A percentile compares a stretch with the other conserved stretches of the same genome.
phyloP scores from a whole-genome alignment of 53 echinoderm and acorn worm species.

The Pentamera pediparva region DNA sequence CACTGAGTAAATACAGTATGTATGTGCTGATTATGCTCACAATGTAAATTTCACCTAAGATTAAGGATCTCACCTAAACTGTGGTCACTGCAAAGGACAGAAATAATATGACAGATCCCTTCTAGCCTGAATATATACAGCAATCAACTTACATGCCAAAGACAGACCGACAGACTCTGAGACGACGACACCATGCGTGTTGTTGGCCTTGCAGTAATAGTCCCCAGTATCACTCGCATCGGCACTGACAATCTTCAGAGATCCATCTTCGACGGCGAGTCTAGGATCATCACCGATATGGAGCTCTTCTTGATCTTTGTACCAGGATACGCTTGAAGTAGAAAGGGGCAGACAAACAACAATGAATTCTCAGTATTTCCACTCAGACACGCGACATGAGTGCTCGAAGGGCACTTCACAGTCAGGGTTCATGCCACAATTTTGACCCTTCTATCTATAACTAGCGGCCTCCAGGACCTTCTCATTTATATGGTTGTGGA shows the following conservation, averaged over 20 bases:
- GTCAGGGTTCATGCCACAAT: too few relatives aligned
- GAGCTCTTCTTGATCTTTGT: constrained; percentile 44
- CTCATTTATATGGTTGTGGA: too few relatives aligned
- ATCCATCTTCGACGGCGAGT: not conserved
- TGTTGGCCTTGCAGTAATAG: constrained; percentile 8
- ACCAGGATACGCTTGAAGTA: constrained; percentile 35
- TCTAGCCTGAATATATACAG: too few relatives aligned
- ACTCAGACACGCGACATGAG: too few relatives aligned
- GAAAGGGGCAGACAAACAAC: not conserved
- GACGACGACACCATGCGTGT: constrained; percentile 9
- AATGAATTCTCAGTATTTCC: too few relatives aligned
- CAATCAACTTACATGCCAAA: not conserved
- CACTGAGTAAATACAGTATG: not conserved
- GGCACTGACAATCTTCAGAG: not conserved
- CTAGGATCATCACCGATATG: constrained; percentile 16
- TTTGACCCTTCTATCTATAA: too few relatives aligned
- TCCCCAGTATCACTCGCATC: not conserved
- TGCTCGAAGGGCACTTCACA: too few relatives aligned
- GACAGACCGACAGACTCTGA: not conserved
- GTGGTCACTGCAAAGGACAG: too few relatives aligned
- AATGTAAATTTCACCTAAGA: not conserved
- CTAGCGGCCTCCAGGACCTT: too few relatives aligned
- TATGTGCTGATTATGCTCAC: not conserved
- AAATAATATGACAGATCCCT: too few relatives aligned
- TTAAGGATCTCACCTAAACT: not conserved